These are phyloP conservation scores for Drosophila obscura DNA, from an alignment of 1,140 invertebrate species.

Conservation along the genomic window DNA sequence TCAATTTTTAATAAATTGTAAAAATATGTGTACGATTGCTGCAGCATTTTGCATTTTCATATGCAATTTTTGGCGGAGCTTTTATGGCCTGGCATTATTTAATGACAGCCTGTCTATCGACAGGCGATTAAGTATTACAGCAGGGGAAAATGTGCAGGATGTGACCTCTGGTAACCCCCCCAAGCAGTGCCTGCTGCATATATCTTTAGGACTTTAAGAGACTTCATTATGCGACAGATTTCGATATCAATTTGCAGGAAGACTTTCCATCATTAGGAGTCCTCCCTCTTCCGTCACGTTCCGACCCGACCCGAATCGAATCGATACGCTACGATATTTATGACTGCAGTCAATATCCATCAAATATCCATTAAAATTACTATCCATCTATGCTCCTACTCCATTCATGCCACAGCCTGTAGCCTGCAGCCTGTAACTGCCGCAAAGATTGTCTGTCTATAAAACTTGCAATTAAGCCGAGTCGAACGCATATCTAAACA, in stretches of 20 bases:
- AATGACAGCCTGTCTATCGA: conserved; percentile 65
- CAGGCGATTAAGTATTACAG: conserved; percentile 29
- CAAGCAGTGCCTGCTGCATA: conserved; percentile 1
- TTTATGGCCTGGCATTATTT: conserved; percentile 71
- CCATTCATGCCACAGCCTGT: background rate
- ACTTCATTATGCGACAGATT: conserved; percentile 33
- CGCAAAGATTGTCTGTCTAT: conserved; percentile 61
- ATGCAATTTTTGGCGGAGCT: conserved; percentile 40
- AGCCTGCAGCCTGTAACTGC: conserved; percentile 16
- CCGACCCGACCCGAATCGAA: conserved; percentile 65
- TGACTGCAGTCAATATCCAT: conserved; percentile 61
- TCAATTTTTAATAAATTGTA: conserved; percentile 81
- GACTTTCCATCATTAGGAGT: conserved; percentile 63
- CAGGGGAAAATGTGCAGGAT: conserved; percentile 9
- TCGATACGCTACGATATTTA: conserved; percentile 47
- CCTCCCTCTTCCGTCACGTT: background rate
- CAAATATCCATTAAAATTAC: conserved; percentile 65
- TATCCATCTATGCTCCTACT: conserved; percentile 44
- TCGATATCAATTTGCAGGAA: conserved; percentile 19
- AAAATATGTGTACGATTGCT: conserved; percentile 54
- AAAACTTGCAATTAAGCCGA: conserved; percentile 77
- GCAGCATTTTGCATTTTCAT: conserved; percentile 69
- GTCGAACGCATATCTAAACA: conserved; percentile 74
- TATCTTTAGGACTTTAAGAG: background rate
- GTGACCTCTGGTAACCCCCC: conserved; percentile 16